Percentiles rank a stretch among this genome's conserved stretches.
These are phyloP conservation scores for Cotesia typhae DNA, from an alignment of 1,140 invertebrate species.

Conservation along the genomic window DNA sequence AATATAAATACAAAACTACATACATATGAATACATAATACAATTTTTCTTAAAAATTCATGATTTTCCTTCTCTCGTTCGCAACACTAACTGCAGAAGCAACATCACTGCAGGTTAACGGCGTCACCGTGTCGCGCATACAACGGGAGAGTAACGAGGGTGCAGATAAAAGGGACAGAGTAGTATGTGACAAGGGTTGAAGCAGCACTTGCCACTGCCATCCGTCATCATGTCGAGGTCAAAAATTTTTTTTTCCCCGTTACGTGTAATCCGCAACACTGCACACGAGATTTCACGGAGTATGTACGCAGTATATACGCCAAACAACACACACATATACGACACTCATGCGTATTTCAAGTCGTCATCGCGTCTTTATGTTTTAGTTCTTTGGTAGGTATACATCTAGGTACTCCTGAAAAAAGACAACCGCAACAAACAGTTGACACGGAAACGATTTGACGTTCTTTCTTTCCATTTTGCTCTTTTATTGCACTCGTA, in stretches of 20 bases:
- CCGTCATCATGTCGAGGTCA: conserved; percentile 34
- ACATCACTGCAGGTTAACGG: no score
- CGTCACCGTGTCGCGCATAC: no score
- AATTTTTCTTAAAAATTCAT: conserved; percentile 26
- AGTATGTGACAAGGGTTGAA: conserved; percentile 35
- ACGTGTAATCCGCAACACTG: not conserved
- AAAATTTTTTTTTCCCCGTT: not conserved
- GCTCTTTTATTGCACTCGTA: conserved; percentile 5
- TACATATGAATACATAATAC: not conserved
- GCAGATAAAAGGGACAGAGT: conserved; percentile 28
- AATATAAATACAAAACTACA: no score
- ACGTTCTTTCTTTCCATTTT: conserved; percentile 2
- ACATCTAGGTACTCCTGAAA: no score
- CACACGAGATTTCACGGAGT: conserved; percentile 3
- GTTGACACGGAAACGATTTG: not conserved
- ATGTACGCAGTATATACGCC: not conserved
- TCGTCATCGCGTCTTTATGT: conserved; percentile 13
- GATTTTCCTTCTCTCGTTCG: not conserved
- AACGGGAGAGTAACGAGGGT: conserved; percentile 12
- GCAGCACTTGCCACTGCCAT: conserved; percentile 39
- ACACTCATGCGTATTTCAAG: no score
- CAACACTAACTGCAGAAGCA: not conserved
- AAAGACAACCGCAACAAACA: conserved; percentile 3
- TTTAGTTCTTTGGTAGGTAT: not conserved
- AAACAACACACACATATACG: no score